Conservation (phyloP, 2,113 vertebrate species). For the Perccottus glenii region DNA sequence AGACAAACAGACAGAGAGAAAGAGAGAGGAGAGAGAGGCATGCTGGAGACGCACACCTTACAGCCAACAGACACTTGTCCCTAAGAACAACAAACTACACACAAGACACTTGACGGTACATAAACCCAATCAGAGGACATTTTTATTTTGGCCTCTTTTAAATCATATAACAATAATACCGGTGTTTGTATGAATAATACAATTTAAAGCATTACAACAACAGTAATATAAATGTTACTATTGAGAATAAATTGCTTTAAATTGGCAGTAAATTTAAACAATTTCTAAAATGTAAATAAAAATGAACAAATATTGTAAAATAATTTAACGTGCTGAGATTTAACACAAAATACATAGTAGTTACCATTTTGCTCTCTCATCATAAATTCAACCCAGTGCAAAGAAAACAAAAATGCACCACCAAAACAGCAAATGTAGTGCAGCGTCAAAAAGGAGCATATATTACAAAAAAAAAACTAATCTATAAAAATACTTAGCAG, state of each 20-base stretch:
- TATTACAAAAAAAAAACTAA: constrained; percentile 30
- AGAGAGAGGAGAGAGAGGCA: constrained; percentile 44
- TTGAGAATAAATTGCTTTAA: too few species aligned
- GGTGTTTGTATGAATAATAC: too few species aligned
- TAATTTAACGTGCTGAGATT: not conserved
- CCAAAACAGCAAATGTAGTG: constrained; percentile 49
- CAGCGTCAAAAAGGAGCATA: constrained; percentile 55
- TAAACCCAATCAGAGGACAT: not conserved
- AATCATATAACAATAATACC: too few species aligned
- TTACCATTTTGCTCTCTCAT: constrained; percentile 85
- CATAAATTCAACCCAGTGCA: constrained; percentile 76
- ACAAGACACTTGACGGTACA: constrained; percentile 32
- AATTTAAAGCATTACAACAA: too few species aligned
- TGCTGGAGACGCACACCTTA: constrained; percentile 46
- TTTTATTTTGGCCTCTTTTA: too few species aligned
- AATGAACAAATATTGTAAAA: not conserved
- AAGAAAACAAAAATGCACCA: constrained; percentile 60
- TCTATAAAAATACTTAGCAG: constrained; percentile 38
- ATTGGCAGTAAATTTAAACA: not conserved
- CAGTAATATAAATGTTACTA: too few species aligned
- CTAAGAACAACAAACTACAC: constrained; percentile 41
- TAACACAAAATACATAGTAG: constrained; percentile 60
- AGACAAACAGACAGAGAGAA: constrained; percentile 28
- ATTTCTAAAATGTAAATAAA: constrained; percentile 7
- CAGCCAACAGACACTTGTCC: constrained; percentile 40